A percentile compares a stretch with the other conserved stretches of the same genome.
These are phyloP conservation scores for Euplexia lucipara DNA, from an alignment of 2,888 invertebrate species.

Conservation along the genomic window DNA sequence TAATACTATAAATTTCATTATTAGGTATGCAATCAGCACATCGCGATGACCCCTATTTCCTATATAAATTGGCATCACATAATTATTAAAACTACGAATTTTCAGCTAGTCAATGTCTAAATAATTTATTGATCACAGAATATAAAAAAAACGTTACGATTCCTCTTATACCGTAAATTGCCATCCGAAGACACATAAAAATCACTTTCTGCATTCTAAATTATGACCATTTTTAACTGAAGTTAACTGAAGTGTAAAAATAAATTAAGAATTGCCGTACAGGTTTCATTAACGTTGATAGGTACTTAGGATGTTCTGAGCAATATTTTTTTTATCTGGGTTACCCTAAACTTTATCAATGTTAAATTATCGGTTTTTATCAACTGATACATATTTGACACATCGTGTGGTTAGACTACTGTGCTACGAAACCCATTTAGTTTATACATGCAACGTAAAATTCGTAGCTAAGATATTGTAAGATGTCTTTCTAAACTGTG, in stretches of 20 bases:
- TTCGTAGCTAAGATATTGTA: conserved; percentile 1
- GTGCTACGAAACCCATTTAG: neutral
- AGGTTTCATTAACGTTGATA: too few relatives aligned
- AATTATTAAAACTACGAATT: conserved; percentile 11
- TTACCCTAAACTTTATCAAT: conserved; percentile 49
- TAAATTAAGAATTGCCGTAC: too few relatives aligned
- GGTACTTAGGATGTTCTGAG: too few relatives aligned
- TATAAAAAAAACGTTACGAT: conserved; percentile 22
- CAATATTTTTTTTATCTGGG: conserved; percentile 26
- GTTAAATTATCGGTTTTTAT: conserved; percentile 58
- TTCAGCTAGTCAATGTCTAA: conserved; percentile 11
- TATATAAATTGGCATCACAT: conserved; percentile 17
- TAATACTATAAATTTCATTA: conserved; percentile 39
- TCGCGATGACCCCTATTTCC: conserved; percentile 20
- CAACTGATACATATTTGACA: conserved; percentile 38
- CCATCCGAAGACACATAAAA: too few relatives aligned
- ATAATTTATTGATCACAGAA: too few relatives aligned
- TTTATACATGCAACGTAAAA: conserved; percentile 12
- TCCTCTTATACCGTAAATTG: too few relatives aligned
- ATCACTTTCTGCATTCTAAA: too few relatives aligned
- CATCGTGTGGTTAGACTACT: conserved; percentile 1
- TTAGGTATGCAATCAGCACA: conserved; percentile 19
- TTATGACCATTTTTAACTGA: too few relatives aligned
- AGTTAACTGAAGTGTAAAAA: too few relatives aligned
- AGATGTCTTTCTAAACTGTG: conserved; percentile 2